A percentile compares a stretch with the other conserved stretches of the same genome.
Conservation (phyloP, 2,797 vertebrate species). For the Hydrophis major region DNA sequence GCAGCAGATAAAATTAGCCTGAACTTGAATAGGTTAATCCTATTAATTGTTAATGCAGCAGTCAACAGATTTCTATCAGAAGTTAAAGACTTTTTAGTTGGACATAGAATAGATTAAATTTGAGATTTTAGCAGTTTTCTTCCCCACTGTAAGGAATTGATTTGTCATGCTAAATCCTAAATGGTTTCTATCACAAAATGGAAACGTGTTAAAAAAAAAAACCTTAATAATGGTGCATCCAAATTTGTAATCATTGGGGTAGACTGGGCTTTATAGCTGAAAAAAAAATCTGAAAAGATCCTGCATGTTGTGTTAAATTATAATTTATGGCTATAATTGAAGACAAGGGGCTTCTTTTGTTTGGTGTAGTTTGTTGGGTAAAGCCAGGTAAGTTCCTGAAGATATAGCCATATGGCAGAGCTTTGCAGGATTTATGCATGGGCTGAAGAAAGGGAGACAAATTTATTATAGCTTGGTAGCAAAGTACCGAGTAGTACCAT, state of each 20-base stretch:
- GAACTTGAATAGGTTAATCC: neutral
- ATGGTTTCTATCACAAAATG: rapidly evolving
- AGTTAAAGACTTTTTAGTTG: neutral
- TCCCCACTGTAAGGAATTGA: neutral
- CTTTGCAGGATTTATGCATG: neutral
- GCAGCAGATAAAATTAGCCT: neutral
- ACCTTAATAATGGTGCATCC: neutral
- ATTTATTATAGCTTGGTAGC: neutral
- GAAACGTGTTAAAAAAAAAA: neutral
- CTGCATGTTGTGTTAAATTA: neutral
- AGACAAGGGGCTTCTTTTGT: neutral
- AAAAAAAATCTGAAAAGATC: neutral
- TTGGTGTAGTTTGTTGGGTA: neutral
- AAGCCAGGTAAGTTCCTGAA: neutral
- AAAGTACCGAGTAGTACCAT: too few relatives aligned
- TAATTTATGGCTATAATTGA: neutral
- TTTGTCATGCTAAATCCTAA: neutral
- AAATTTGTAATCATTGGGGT: neutral
- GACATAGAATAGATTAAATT: rapidly evolving
- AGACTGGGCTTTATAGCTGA: neutral
- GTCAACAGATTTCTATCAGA: neutral
- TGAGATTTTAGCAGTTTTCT: neutral
- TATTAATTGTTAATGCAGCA: neutral
- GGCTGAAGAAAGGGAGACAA: neutral
- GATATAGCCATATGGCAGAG: neutral